These are phyloP conservation scores for Oscheius sp. DNA, from an alignment of 1,140 invertebrate species.

Conservation along the genomic window DNA sequence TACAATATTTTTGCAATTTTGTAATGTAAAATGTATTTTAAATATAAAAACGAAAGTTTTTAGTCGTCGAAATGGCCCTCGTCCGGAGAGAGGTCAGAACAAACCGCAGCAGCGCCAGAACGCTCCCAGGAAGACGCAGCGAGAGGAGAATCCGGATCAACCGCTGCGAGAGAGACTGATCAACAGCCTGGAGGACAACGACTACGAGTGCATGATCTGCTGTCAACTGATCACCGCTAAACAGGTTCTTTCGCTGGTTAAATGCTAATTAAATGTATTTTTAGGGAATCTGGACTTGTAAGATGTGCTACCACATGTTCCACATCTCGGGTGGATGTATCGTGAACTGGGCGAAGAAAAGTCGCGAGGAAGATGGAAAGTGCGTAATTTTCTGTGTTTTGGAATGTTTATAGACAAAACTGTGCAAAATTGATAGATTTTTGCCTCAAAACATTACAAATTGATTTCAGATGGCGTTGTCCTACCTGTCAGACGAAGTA, in stretches of 20 bases:
- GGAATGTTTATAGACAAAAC: background rate
- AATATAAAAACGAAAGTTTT: too few relatives aligned
- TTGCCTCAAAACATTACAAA: slow-evolving; percentile 67
- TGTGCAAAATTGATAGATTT: too few relatives aligned
- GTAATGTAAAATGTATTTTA: too few relatives aligned
- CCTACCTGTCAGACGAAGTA: slow-evolving; percentile 66
- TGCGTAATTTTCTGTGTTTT: background rate
- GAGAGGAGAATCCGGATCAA: background rate
- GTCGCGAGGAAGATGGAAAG: slow-evolving; percentile 37
- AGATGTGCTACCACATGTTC: slow-evolving; percentile 80
- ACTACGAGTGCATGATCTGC: slow-evolving; percentile 87
- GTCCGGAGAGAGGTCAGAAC: too few relatives aligned
- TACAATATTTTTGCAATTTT: too few relatives aligned
- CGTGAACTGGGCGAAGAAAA: slow-evolving; percentile 23
- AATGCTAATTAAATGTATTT: background rate
- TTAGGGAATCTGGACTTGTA: slow-evolving; percentile 76
- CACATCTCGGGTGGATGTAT: slow-evolving; percentile 68
- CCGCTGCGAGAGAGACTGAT: slow-evolving; percentile 70
- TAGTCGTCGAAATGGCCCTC: too few relatives aligned
- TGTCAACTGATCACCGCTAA: slow-evolving; percentile 77
- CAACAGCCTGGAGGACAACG: slow-evolving; percentile 74
- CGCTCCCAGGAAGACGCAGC: background rate
- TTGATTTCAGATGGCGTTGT: slow-evolving; percentile 75
- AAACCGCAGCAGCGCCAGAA: too few relatives aligned
- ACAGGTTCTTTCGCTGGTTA: slow-evolving; percentile 66